A percentile compares a stretch with the other conserved stretches of the same genome.
These are phyloP conservation scores for Larimichthys crocea DNA, from an alignment of 2,113 vertebrate species.

Conservation along the genomic window DNA sequence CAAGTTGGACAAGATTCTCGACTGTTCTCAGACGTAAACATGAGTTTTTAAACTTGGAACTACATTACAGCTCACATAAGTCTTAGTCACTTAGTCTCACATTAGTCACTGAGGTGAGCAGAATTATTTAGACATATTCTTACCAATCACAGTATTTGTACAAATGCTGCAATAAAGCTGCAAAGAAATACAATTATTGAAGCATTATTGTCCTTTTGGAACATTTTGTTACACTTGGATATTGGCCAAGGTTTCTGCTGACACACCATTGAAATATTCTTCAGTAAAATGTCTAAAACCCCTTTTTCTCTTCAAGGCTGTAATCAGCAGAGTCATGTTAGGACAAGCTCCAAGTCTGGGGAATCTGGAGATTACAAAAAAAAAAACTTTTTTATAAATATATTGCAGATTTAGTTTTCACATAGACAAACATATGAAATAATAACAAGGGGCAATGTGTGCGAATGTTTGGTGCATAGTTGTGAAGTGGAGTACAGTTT, in stretches of 20 bases:
- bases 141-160: background rate
- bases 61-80: background rate
- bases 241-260: background rate
- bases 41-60: background rate
- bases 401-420: background rate
- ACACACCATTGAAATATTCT: background rate
- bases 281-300: background rate
- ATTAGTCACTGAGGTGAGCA: background rate
- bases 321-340: conserved; percentile 47
- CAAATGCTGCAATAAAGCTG: background rate
- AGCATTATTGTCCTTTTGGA: background rate
- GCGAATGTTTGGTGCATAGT: background rate
- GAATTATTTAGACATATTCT: background rate
- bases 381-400: background rate
- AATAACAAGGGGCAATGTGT: background rate
- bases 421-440: background rate
- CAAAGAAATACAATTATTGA: background rate
- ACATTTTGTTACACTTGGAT: background rate
- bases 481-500: background rate
- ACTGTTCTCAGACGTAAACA: background rate
- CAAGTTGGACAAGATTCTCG: background rate
- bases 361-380: conserved; percentile 39
- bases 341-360: conserved; percentile 40
- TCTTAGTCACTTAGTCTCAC: too few species aligned
- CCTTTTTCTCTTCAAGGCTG: background rate